Base-by-base conservation (phyloP, 2,888 invertebrate genomes). In the Augochlorella aurata region DNA sequence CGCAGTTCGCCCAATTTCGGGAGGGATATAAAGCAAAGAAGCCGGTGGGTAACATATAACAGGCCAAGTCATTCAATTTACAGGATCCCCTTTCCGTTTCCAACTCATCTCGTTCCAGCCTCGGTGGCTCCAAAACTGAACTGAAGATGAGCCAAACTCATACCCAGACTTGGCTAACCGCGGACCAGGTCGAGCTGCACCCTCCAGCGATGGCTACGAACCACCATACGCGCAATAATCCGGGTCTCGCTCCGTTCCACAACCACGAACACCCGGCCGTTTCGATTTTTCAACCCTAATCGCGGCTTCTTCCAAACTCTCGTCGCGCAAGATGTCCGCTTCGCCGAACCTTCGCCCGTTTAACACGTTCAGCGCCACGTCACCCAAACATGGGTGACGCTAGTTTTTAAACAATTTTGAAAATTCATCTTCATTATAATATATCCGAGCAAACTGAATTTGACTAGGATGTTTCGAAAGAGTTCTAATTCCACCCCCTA, bases 51-150 rank as follows among this genome's bases (percentile, higher is more conserved):
- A 89, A 90, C 88, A 89, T 90, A 91, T 90, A 92, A 91, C 91
- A 89, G 90, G 90, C 87, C 89, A 88, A 90, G 90, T 91, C 92
- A 92, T 92, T 92, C 92, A 93, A 93, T 93, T 92, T 92, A 90
- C 91, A 89, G 89, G 90, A 90, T 90, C 87, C 87, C 85, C 68
- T 76, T 81, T 77, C 81, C 81, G 72, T 80, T 77, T 73, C 79
- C 69, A 78, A 72, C 78, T 77, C 82, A 74, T 82, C 87, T 81
- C 82, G 76, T 77, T 85, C 68, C 78, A 63, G 81, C 80, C 80
- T 68, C 63, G 74, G 58, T 44, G 85, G 83, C 77, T 86, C 84
- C 85, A 80, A 89, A 91, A 91, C 90, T 89, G 87, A 88, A 87
- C 89, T 85, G 90, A 90, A 91, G 90, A 91, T 88, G 88, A 89